Percentiles rank a stretch among this genome's conserved stretches.
These are phyloP conservation scores for Sylvicola cinctus DNA, from an alignment of 2,888 invertebrate genomes.

Conservation along the genomic window DNA sequence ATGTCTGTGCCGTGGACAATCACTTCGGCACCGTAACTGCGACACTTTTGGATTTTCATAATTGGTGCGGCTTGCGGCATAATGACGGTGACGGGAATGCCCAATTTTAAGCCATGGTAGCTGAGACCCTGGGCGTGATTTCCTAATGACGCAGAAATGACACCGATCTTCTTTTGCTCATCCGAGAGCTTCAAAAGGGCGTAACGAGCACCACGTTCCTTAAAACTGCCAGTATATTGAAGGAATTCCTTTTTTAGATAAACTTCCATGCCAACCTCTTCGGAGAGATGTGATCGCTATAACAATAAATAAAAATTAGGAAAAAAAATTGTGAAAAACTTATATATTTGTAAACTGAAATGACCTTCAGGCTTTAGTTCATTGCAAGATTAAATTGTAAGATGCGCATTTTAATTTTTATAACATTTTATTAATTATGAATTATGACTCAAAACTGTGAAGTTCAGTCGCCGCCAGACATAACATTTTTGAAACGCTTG, in stretches of 20 bases:
- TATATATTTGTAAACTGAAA: neutral
- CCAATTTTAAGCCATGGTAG: constrained; percentile 53
- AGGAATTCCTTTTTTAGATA: constrained; percentile 88
- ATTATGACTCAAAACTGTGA: neutral
- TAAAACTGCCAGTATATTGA: constrained; percentile 90
- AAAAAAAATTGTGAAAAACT: constrained; percentile 5
- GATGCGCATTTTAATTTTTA: too few species aligned
- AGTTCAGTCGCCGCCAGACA: constrained; percentile 1
- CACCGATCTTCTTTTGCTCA: constrained; percentile 52
- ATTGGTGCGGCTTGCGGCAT: constrained; percentile 91
- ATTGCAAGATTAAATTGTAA: too few species aligned
- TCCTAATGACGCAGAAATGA: constrained; percentile 83
- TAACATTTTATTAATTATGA: neutral
- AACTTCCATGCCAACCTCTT: constrained; percentile 60
- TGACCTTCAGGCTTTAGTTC: too few species aligned
- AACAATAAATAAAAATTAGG: constrained; percentile 12
- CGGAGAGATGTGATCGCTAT: constrained; percentile 71
- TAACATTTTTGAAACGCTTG: too few species aligned
- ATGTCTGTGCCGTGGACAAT: constrained; percentile 66
- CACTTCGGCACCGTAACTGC: constrained; percentile 65
- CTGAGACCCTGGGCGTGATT: constrained; percentile 75
- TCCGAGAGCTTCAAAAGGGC: constrained; percentile 53
- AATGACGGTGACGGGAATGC: constrained; percentile 63
- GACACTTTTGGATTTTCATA: constrained; percentile 85
- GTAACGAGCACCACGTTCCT: constrained; percentile 83